Evolutionary conservation across 2,113 vertebrate genomes (phyloP).

Genomic region (Mormyrus iriodes): DNA sequence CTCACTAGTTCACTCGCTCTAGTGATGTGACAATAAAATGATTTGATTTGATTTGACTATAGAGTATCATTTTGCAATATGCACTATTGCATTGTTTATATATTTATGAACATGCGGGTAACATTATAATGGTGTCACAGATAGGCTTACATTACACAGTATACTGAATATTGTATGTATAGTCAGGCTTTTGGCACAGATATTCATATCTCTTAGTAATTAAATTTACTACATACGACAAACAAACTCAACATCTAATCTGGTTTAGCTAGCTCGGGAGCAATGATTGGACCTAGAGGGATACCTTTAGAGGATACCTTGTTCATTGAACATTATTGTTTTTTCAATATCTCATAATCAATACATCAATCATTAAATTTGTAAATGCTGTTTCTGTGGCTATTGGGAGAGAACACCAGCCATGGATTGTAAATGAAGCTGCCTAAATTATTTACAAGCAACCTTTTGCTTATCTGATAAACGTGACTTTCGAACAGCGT

Average conservation of each 20-base stretch:
- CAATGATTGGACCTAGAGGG: neutral
- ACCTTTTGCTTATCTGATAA: conserved; percentile 1
- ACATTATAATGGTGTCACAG: neutral
- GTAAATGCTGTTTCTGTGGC: neutral
- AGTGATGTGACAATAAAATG: neutral
- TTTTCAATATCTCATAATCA: neutral
- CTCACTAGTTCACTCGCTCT: neutral
- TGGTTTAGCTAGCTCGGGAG: neutral
- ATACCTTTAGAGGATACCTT: neutral
- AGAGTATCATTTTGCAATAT: neutral
- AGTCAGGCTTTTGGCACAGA: neutral
- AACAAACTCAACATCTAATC: neutral
- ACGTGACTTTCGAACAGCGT: neutral
- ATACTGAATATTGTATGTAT: neutral
- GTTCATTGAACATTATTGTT: neutral
- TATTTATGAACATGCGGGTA: neutral
- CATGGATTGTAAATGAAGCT: neutral
- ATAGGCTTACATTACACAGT: neutral
- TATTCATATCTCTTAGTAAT: neutral
- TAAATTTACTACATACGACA: neutral
- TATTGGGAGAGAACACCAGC: neutral
- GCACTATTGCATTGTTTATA: neutral
- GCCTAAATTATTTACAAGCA: conserved; percentile 12
- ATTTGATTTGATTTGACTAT: neutral
- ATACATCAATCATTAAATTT: neutral